Percentiles rank a stretch among this genome's conserved stretches.
Evolutionary conservation across 2,797 vertebrate genomes (phyloP).

Genomic region (Eutrigla gurnardus): DNA sequence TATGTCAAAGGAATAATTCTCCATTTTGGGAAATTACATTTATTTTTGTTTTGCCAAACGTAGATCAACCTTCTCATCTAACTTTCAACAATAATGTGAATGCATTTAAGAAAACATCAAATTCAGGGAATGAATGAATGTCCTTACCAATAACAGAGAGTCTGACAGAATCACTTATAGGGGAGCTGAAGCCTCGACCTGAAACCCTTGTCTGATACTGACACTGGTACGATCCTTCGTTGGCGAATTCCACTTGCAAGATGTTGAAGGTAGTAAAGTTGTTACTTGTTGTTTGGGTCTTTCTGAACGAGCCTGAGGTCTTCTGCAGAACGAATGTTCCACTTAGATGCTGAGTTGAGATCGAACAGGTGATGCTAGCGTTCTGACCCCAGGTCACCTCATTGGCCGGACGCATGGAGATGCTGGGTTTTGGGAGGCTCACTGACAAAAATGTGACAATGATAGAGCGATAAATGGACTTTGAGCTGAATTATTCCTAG

Average conservation of each 20-base stretch:
- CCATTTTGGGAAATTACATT: no score
- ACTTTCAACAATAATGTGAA: no score
- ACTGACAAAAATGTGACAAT: neutral
- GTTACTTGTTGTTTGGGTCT: neutral
- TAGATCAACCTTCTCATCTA: no score
- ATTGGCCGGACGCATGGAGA: slow-evolving; percentile 5
- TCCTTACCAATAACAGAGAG: neutral
- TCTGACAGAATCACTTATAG: neutral
- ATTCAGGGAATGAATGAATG: neutral
- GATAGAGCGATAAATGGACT: neutral
- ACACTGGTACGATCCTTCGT: slow-evolving; percentile 35
- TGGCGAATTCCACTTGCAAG: neutral
- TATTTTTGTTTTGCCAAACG: no score
- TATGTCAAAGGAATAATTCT: no score
- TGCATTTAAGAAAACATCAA: no score
- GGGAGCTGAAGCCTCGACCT: neutral
- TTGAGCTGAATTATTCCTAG: neutral
- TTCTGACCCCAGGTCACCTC: slow-evolving; percentile 25
- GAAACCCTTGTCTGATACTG: accelerated
- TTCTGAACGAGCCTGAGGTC: slow-evolving; percentile 3
- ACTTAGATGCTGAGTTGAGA: neutral
- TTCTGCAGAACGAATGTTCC: slow-evolving; percentile 28
- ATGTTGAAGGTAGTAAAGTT: slow-evolving; percentile 16
- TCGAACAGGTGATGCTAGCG: slow-evolving; percentile 5
- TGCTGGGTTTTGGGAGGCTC: slow-evolving; percentile 12